A percentile compares a stretch with the other conserved stretches of the same genome.
These are phyloP conservation scores for Cinclus cinclus DNA, from an alignment of 2,113 vertebrate species.

Conservation along the genomic window DNA sequence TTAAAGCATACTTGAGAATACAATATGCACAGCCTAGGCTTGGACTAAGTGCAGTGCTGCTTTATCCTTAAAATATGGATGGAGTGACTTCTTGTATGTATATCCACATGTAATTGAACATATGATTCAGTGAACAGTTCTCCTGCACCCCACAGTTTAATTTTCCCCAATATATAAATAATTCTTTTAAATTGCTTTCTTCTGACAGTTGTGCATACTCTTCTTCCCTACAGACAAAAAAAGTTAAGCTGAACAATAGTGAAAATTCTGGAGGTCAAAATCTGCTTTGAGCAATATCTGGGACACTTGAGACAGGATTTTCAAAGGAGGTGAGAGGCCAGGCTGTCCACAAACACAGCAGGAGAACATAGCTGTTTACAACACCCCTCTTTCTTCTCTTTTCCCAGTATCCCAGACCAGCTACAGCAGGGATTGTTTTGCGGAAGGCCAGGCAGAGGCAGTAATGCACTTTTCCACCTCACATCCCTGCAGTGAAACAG, in stretches of 20 bases:
- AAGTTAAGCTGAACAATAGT: not conserved
- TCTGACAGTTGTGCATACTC: fast-evolving
- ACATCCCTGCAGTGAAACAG: not conserved
- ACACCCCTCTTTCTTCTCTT: not conserved
- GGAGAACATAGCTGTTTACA: not conserved
- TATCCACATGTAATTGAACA: not conserved
- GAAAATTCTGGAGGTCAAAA: not conserved
- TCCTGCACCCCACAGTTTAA: not conserved
- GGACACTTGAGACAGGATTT: not conserved
- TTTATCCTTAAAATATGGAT: not conserved
- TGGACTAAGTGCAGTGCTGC: not conserved
- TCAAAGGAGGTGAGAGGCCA: not conserved
- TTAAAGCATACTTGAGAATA: not conserved
- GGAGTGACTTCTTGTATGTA: not conserved
- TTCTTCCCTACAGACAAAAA: not conserved
- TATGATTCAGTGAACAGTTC: not conserved
- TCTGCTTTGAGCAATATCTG: not conserved
- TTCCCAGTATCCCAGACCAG: not conserved
- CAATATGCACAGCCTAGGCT: not conserved
- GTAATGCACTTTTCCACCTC: not conserved
- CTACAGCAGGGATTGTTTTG: not conserved
- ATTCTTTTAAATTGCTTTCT: not conserved
- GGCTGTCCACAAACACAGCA: not conserved
- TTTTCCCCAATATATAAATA: not conserved
- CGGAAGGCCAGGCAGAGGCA: not conserved